These are phyloP conservation scores for Hyposmocoma kahamanoa DNA, from an alignment of 1,140 invertebrate species.

Conservation along the genomic window DNA sequence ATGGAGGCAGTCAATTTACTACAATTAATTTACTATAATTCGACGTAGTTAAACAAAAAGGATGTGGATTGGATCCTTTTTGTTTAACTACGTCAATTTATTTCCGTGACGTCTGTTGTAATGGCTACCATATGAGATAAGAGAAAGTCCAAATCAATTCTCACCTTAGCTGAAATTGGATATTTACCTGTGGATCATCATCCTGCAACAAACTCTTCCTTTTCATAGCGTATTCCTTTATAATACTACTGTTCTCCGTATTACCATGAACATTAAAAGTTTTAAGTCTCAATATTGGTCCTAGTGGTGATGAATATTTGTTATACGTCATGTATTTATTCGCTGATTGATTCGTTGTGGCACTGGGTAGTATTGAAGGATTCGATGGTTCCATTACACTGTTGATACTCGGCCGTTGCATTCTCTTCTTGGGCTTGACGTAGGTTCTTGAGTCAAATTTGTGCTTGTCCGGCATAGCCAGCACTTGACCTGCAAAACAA, in stretches of 20 bases:
- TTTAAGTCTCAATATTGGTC: constrained; percentile 56
- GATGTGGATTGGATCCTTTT: too few species aligned
- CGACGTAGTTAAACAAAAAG: too few species aligned
- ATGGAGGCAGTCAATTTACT: too few species aligned
- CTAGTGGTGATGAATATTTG: constrained; percentile 54
- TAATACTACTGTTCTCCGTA: constrained; percentile 41
- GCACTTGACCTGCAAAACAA: constrained; percentile 53
- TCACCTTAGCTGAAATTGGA: too few species aligned
- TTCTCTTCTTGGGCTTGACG: constrained; percentile 59
- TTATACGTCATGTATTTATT: constrained; percentile 65
- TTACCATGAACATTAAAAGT: constrained; percentile 64
- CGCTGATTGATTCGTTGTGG: constrained; percentile 24
- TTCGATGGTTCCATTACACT: constrained; percentile 51
- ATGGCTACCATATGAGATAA: too few species aligned
- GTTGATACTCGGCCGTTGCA: constrained; percentile 57
- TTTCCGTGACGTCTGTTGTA: too few species aligned
- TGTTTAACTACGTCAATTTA: too few species aligned
- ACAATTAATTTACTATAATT: too few species aligned
- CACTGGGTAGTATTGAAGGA: constrained; percentile 34
- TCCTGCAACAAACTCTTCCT: constrained; percentile 50
- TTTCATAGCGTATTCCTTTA: constrained; percentile 58
- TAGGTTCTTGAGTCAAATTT: constrained; percentile 70
- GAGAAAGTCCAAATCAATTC: too few species aligned
- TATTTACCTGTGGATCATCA: constrained; percentile 62
- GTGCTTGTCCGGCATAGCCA: constrained; percentile 57